Evolutionary conservation across 2,113 vertebrate species (phyloP).

Genomic region (Takifugu flavidus): DNA sequence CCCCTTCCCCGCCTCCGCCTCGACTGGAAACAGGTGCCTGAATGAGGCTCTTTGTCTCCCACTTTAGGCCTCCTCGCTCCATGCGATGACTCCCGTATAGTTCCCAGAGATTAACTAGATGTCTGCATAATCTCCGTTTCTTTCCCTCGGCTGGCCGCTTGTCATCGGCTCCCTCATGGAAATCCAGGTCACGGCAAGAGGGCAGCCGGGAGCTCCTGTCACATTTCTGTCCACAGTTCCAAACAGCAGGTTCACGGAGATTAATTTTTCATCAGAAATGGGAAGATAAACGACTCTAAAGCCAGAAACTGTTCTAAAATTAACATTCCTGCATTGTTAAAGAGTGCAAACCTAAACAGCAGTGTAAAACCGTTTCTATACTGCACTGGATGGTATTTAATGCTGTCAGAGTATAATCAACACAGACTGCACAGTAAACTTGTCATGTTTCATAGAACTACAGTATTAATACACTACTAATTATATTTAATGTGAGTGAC

Average conservation of each 20-base stretch:
- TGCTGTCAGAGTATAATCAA: too few species aligned
- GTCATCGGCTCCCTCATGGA: conserved; percentile 27
- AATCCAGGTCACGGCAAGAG: conserved; percentile 28
- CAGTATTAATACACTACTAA: too few species aligned
- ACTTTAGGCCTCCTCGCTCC: neutral
- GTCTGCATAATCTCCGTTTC: conserved; percentile 32
- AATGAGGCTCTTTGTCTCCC: conserved; percentile 55
- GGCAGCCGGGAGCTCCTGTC: conserved; percentile 5
- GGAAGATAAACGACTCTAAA: neutral
- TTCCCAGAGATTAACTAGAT: conserved; percentile 28
- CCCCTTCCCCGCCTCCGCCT: neutral
- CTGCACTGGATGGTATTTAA: too few species aligned
- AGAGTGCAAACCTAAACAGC: neutral
- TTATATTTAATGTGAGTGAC: too few species aligned
- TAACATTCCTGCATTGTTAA: neutral
- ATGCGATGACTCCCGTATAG: conserved; percentile 13
- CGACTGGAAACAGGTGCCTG: conserved; percentile 57
- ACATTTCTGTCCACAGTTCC: conserved; percentile 6
- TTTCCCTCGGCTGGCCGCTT: neutral
- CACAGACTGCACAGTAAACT: too few species aligned
- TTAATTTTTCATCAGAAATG: neutral
- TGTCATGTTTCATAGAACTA: too few species aligned
- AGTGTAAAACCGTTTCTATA: too few species aligned
- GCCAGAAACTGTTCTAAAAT: neutral
- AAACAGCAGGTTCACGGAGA: neutral